Evolutionary conservation across 2,113 vertebrate genomes (phyloP), one percentile per base, ranked within the genome.

Genomic region (Poeciliopsis retropinna): DNA sequence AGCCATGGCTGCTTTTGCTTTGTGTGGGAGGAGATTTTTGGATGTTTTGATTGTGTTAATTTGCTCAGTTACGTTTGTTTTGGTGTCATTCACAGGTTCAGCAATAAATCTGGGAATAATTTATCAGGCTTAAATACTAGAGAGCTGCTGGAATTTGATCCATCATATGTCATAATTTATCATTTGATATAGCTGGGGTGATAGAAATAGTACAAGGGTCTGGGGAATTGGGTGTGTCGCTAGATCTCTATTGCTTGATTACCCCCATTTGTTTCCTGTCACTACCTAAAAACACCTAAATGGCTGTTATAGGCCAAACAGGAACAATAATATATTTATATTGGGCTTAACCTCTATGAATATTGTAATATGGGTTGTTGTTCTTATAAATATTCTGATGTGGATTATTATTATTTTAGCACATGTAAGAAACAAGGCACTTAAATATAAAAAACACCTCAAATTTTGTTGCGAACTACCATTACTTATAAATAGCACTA

Each of bases 1-100:
- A 13, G 32, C n/a, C 28, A 19, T 37, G 67, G 67, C 39, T 64
- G 64, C 68, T 44, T 71, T 70, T 73, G 27, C 69, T 69, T 60
- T 22, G 19, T 28, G 47, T 34, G 47, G 69, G 44, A 65, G 30
- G 76, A 51, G 44, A 41, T 68, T 73, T 67, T 47, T 70, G 25
- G 57, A 25, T 47, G 27, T 61, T 22, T 67, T 76, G 51, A 72
- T 68, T 2, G 37, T 63, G 73, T 76, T 25, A 1, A 51, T 14
- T 80, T 10, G 51, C 12, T 72, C 64, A 28, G 0, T 75, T 67
- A 57, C 62, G 13, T 29, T 81, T 75, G 28, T 47, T 1, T 72
- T 47, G 63, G 14, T 67, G 3, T 27, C 64, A n/a, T 31, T 34
- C 25, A 57, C 10, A 73, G 9, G 44, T 80, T 31, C 2, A 27